Evolutionary conservation across 2,113 vertebrate species (phyloP), one percentile per base, ranked within the genome.

Genomic region (Platichthys stellatus): DNA sequence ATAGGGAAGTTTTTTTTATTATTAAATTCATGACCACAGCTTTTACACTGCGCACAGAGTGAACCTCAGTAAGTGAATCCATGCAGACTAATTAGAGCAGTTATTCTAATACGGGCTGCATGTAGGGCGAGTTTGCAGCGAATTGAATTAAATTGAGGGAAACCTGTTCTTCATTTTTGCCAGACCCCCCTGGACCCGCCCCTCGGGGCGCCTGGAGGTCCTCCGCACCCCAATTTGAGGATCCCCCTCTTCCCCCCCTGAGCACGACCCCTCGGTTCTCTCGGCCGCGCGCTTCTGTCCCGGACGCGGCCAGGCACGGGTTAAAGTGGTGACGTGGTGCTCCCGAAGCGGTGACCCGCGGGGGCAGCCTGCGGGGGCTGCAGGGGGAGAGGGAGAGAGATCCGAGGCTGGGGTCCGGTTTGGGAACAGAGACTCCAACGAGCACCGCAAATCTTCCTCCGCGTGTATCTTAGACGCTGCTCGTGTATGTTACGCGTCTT

Each of bases 271-370:
- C 63, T 11, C 20, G 5, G 70, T 28, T 49, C 62, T 58, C 63
- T 49, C 59, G 45, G 66, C 59, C 76, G 76, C 76, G 76, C 20
- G 43, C 54, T 56, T 40, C 45, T 11, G 53, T 51, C 31, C 49
- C 15, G 57, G 63, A 79, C 69, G 49, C 72, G 88, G 91, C 28
- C 72, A 74, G 14, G 92, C 83, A 92, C 43, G 93, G 91, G 94
- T 94, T 94, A 95, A 95, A 24, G 53, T 63, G 70, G 82, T 93
- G 90, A 94, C 92, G 94, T 94, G 90, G 91, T 77, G 74, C 75
- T 91, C 88, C 84, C 76, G 90, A 87, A 91, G 90, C 92, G 83
- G 87, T 91, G 93, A 93, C 92, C 92, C 89, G 80, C 85, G 83
- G 90, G 85, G 88, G 92, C 88, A 89, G 78, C 78, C 80, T 10